Evolutionary conservation across 2,113 vertebrate species (phyloP).

Genomic region (Stomatorhinus ivindoensis): DNA sequence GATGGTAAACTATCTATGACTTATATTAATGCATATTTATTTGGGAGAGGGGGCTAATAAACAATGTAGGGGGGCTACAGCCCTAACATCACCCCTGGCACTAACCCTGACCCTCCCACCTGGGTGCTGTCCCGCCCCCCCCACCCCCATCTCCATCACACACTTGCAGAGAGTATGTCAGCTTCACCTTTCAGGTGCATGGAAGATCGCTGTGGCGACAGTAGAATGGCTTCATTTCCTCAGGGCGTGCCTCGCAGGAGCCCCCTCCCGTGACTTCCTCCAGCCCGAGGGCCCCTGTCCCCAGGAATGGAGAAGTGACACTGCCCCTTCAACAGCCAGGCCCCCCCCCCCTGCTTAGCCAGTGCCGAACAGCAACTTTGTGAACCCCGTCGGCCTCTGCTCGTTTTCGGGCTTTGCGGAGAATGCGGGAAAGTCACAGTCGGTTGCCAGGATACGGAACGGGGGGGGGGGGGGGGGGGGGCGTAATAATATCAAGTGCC

Average conservation of each 20-base stretch:
- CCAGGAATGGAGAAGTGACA: neutral
- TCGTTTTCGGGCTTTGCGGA: neutral
- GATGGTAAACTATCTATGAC: neutral
- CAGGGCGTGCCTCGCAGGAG: neutral
- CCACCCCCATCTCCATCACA: neutral
- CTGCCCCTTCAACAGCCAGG: no score
- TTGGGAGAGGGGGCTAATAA: neutral
- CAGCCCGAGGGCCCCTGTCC: conserved; percentile 22
- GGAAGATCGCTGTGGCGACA: neutral
- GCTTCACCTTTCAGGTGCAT: neutral
- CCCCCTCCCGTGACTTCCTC: conserved; percentile 1
- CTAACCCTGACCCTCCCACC: neutral
- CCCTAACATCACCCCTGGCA: neutral
- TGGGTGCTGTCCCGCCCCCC: neutral
- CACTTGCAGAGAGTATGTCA: neutral
- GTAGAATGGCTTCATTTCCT: neutral
- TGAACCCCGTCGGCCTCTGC: neutral
- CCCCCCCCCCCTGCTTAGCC: no score
- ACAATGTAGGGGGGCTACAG: neutral
- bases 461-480: no score
- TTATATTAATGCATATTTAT: neutral
- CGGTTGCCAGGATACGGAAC: neutral
- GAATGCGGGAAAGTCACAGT: neutral
- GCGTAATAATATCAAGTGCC: neutral
- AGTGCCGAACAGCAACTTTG: neutral